phyloP scores from a whole-genome alignment of 2,888 invertebrate species.

The Papilio gigon region DNA sequence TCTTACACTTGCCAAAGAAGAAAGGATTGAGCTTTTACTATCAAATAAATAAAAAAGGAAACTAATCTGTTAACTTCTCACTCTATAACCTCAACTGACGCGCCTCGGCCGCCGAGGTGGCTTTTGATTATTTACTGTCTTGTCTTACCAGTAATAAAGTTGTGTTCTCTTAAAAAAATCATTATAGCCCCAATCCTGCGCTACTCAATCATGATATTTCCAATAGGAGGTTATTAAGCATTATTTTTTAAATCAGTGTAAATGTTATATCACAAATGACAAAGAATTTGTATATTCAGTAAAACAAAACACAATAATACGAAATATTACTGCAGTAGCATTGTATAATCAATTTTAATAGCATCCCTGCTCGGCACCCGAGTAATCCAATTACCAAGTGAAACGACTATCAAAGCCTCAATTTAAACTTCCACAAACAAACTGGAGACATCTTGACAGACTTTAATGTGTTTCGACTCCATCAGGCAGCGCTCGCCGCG shows the following conservation, averaged over 20 bases:
- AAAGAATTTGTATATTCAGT: not conserved
- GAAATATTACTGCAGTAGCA: constrained; percentile 25
- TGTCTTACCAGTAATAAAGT: no score
- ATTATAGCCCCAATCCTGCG: no score
- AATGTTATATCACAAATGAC: no score
- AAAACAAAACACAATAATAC: not conserved
- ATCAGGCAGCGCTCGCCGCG: constrained; percentile 17
- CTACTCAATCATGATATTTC: no score
- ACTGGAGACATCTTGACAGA: constrained; percentile 40
- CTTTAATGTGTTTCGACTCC: constrained; percentile 39
- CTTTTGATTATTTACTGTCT: no score
- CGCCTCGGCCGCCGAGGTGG: no score
- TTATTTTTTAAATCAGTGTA: not conserved
- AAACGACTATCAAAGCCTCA: constrained; percentile 41
- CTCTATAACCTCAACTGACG: no score
- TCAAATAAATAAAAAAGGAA: not conserved
- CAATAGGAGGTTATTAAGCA: no score
- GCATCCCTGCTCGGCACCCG: constrained; percentile 23
- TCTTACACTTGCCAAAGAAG: not conserved
- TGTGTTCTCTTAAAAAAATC: no score
- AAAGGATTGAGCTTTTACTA: constrained; percentile 26
- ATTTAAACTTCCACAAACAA: constrained; percentile 41
- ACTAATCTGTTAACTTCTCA: no score
- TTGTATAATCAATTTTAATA: constrained; percentile 39
- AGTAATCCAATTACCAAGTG: constrained; percentile 40